These are phyloP conservation scores for Glomeris marginata DNA, from an alignment of 2,888 invertebrate genomes.

Conservation along the genomic window DNA sequence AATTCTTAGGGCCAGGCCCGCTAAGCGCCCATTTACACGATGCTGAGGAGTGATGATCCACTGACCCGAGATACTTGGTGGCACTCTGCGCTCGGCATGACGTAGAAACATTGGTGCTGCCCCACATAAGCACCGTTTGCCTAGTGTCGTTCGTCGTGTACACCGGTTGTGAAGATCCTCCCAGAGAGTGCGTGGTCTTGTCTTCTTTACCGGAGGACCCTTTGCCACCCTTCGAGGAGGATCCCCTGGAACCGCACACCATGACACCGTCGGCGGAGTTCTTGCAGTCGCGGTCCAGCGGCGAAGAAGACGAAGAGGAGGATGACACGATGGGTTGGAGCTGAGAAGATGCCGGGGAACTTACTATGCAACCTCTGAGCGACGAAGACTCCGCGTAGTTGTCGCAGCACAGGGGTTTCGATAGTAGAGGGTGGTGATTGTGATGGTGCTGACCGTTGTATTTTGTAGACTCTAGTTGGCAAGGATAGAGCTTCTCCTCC, in stretches of 20 bases:
- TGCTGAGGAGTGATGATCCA: constrained; percentile 15
- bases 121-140: constrained; percentile 92
- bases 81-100: neutral
- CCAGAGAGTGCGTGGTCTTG: neutral
- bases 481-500: constrained; percentile 43
- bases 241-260: no score
- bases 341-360: constrained; percentile 4
- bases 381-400: constrained; percentile 14
- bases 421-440: constrained; percentile 3
- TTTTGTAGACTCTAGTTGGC: constrained; percentile 36
- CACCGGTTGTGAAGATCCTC: neutral
- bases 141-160: constrained; percentile 40
- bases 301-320: no score
- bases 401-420: constrained; percentile 18
- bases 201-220: neutral
- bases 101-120: constrained; percentile 28
- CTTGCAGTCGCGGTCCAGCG: no score
- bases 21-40: constrained; percentile 13
- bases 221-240: no score
- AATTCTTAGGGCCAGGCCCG: no score
- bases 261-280: neutral
- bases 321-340: no score
- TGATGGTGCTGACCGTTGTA: constrained; percentile 16
- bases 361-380: constrained; percentile 17
- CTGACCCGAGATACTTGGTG: constrained; percentile 17